A percentile compares a stretch with the other conserved stretches of the same genome.
phyloP scores from a whole-genome alignment of 2,888 invertebrate genomes.

The Gymnoscelis rufifasciata region DNA sequence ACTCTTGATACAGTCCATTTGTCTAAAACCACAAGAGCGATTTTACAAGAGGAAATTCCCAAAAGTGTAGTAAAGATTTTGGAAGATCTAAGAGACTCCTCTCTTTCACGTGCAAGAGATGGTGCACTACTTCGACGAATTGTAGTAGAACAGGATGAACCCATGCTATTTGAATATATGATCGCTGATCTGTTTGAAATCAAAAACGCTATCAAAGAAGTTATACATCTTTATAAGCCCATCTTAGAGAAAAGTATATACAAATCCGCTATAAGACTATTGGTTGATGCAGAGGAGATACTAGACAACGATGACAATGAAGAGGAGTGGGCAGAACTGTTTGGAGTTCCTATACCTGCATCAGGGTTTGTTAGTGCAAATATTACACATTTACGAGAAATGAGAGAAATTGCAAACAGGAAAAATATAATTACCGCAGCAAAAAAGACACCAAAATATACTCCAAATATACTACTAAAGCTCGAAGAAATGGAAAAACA shows the following conservation, averaged over 20 bases:
- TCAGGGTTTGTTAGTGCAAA: not conserved
- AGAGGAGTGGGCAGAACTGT: not conserved
- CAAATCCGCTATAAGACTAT: not conserved
- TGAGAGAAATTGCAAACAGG: not conserved
- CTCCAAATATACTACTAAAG: not conserved
- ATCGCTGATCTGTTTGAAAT: slow-evolving; percentile 2
- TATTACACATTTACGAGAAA: not conserved
- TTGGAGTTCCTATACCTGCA: not conserved
- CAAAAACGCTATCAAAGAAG: slow-evolving; percentile 4
- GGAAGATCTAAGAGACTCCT: slow-evolving; percentile 5
- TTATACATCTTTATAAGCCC: slow-evolving; percentile 6
- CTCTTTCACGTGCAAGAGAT: slow-evolving; percentile 7
- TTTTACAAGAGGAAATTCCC: slow-evolving; percentile 7
- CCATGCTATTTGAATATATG: slow-evolving; percentile 1
- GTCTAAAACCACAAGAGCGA: slow-evolving; percentile 6
- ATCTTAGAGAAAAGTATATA: slow-evolving; percentile 8
- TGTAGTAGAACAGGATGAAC: slow-evolving; percentile 4
- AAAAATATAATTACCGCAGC: not conserved
- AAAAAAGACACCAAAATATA: not conserved
- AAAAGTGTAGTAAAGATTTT: not conserved
- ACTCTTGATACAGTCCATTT: slow-evolving; percentile 7
- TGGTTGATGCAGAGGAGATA: not conserved
- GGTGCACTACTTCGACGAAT: slow-evolving; percentile 5
- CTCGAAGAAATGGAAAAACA: slow-evolving; percentile 1
- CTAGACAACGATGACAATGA: not conserved